Evolutionary conservation across 2,888 invertebrate genomes (phyloP), one percentile per base, ranked within the genome.

Genomic region (Blera fallax): DNA sequence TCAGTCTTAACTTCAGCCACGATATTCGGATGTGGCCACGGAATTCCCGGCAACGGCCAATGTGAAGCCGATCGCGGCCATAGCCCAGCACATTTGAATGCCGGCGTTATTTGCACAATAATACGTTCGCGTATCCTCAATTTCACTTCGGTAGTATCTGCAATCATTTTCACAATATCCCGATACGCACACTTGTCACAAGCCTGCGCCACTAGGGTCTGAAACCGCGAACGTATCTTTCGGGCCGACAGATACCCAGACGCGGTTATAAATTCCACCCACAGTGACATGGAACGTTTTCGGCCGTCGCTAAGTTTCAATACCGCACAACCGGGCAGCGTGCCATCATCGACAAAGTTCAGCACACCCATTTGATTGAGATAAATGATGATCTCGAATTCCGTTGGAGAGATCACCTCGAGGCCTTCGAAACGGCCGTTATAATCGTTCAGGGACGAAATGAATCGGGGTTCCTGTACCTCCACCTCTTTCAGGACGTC

Each of bases 291-390:
- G 89, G 98, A 98, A 72, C 98, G 95, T 92, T 98, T 98, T 87
- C 98, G 94, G 87, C 98, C 98, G 93, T 98, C 98, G 94, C 97
- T 97, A 43, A 98, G 94, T 92, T 98, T 98, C 58, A 98, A 93
- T 58, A 98, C 98, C 37, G 98, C 98, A 93, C 98, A 98, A 21
- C 98, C 98, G 1, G 97, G 97, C 88, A 98, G 92, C 0, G 97
- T 96, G 3, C 98, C 98, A 92, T 98, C 98, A 93, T 99, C 98
- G 65, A 98, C 98, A 91, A 98, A 99, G 92, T 98, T 99, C 89
- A 98, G 95, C n/a, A 99, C 98, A 1, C 98, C 98, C 98, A 98
- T 99, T 93, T 99, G 98, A 92, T 98, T 98, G 83, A 98, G 94
- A 91, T 98, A 98, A 88, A 98, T 95, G 88, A 98, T 96, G 83